Conservation (phyloP, 92 coral and sea anemone species). For the Epizoanthus ramosus region DNA sequence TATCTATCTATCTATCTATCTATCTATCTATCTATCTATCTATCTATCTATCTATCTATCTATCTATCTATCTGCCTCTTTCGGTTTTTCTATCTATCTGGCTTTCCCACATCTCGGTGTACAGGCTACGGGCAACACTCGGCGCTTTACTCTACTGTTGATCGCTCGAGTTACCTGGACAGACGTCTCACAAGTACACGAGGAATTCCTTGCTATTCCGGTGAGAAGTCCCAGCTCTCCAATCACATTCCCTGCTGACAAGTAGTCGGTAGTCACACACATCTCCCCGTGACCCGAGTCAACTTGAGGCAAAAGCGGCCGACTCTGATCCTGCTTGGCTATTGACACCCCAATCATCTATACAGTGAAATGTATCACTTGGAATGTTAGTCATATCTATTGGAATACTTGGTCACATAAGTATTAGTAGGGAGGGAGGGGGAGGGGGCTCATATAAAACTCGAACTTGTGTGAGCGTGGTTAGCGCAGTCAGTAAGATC, state of each 20-base stretch:
- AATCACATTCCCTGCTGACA: conserved; percentile 86
- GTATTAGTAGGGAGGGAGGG: too few relatives aligned
- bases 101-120: too few relatives aligned
- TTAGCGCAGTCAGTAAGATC: neutral
- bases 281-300: conserved; percentile 78
- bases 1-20: too few relatives aligned
- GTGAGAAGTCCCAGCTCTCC: conserved; percentile 95
- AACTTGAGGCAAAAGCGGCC: conserved; percentile 36
- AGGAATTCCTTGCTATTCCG: conserved; percentile 75
- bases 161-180: conserved; percentile 71
- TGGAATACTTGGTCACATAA: too few relatives aligned
- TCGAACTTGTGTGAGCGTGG: too few relatives aligned
- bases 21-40: too few relatives aligned
- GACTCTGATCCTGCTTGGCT: conserved; percentile 55
- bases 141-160: too few relatives aligned
- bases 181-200: conserved; percentile 93
- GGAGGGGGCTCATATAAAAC: too few relatives aligned
- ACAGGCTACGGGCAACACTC: too few relatives aligned
- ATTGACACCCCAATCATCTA: conserved; percentile 98
- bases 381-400: neutral
- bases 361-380: neutral
- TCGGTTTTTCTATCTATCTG: too few relatives aligned
- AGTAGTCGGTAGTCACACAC: conserved; percentile 90
- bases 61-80: too few relatives aligned
- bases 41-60: too few relatives aligned